Base-by-base conservation (phyloP, 2,113 vertebrate genomes). In the Varanus komodoensis region DNA sequence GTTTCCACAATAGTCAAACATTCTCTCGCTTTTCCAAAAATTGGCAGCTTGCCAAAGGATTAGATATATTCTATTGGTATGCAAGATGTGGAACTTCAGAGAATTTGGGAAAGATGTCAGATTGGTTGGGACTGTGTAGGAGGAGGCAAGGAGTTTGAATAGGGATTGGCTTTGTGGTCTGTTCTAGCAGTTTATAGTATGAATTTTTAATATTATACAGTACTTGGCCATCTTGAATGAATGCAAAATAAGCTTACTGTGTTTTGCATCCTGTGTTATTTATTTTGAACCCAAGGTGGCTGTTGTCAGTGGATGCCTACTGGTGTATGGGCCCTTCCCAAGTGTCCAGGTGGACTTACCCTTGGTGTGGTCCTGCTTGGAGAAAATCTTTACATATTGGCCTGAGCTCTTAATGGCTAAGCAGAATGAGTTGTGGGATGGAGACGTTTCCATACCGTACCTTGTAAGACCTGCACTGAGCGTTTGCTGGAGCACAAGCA, bases 31-130 rank as follows among this genome's bases (percentile, higher is more conserved):
- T 86, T 44, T 32, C 14, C 81, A 88, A 92, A 95, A 92, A 90
- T 84, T 91, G 90, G 94, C 83, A 91, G 8, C 12, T 68, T 92
- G 95, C 93, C 94, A 93, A 78, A 93, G 91, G 89, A 91, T 82
- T 93, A 90, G 96, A 92, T 87, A 83, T 77, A 93, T 90, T 87
- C 88, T 87, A 83, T 90, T 93, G 89, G 84, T 94, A 75, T 91
- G 92, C 92, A 48, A 61, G 80, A 93, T 87, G 83, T 91, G 80
- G 2, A 8, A 90, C 92, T 93, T 92, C 91, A 87, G 86, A 64
- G 91, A 92, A 93, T 91, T 93, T 34, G 19, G 52, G 82, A 93
- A 93, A 67, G 88, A 94, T 90, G 92, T 94, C 90, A 79, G 91
- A 89, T 95, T 0, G 0, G 91, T 78, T 90, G 91, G 67, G 83